phyloP scores from a whole-genome alignment of 2,113 vertebrate species.

The Syrrhaptes paradoxus region DNA sequence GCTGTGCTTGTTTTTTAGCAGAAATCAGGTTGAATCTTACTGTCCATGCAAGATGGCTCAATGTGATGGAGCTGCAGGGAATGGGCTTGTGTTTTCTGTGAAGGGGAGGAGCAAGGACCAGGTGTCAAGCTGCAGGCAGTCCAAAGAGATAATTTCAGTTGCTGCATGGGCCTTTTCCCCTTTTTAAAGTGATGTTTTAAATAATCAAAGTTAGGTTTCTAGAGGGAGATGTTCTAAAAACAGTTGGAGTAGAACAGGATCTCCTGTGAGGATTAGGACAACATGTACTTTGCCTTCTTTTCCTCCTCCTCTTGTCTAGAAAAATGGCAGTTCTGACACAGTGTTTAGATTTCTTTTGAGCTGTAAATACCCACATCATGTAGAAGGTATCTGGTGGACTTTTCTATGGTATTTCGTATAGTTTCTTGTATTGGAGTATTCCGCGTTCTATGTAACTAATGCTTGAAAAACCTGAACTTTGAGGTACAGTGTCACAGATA shows the following conservation, averaged over 20 bases:
- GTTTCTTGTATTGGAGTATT: not conserved
- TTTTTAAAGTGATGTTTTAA: not conserved
- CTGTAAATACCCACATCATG: not conserved
- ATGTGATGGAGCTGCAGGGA: not conserved
- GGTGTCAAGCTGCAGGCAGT: not conserved
- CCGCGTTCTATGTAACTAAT: not conserved
- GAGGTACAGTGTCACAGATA: not conserved
- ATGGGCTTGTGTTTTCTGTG: fast-evolving
- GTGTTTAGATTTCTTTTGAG: not conserved
- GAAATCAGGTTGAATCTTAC: not conserved
- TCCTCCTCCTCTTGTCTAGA: not conserved
- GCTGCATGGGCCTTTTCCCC: not conserved
- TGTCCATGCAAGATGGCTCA: not conserved
- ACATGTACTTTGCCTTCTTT: not conserved
- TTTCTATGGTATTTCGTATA: not conserved
- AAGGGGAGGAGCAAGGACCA: not conserved
- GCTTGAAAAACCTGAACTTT: not conserved
- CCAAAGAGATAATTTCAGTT: not conserved
- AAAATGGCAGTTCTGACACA: not conserved
- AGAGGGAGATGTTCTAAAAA: not conserved
- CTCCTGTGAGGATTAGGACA: not conserved
- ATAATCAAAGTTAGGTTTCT: not conserved
- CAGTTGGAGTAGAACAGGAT: not conserved
- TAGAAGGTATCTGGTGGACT: not conserved
- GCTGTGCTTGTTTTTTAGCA: not conserved